A percentile compares a stretch with the other conserved stretches of the same genome.
These are phyloP conservation scores for Apantesis nais DNA, from an alignment of 2,888 invertebrate genomes.

Conservation along the genomic window DNA sequence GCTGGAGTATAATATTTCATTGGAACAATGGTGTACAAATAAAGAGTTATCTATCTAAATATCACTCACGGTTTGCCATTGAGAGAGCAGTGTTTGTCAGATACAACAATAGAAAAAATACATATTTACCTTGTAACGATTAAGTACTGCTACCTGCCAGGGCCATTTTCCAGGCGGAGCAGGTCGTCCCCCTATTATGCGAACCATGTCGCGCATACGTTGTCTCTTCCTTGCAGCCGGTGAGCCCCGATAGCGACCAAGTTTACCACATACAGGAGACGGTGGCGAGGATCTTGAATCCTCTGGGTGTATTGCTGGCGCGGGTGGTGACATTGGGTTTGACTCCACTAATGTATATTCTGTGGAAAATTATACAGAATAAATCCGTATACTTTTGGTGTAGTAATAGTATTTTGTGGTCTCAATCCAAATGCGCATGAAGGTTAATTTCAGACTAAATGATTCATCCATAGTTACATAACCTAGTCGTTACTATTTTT, in stretches of 20 bases:
- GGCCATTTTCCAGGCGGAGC: conserved; percentile 95
- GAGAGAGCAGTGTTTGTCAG: not conserved
- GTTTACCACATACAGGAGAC: conserved; percentile 64
- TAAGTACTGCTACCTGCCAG: conserved; percentile 97
- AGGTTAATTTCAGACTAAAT: not conserved
- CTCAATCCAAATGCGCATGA: not conserved
- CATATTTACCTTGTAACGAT: conserved; percentile 89
- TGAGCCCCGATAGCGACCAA: conserved; percentile 68
- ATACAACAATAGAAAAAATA: not conserved
- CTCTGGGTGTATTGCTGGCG: conserved; percentile 66
- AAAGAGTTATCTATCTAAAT: not conserved
- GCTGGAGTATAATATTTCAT: too few species aligned
- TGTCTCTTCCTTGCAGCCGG: conserved; percentile 59
- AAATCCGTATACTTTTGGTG: not conserved
- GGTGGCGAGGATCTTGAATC: conserved; percentile 55
- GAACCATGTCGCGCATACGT: conserved; percentile 86
- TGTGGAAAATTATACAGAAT: conserved; percentile 40
- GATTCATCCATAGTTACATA: not conserved
- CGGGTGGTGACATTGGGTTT: conserved; percentile 58
- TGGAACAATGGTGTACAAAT: too few species aligned
- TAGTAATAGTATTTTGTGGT: not conserved
- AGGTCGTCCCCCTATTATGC: conserved; percentile 95
- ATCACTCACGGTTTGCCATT: not conserved
- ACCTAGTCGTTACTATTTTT: conserved; percentile 1
- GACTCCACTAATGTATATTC: conserved; percentile 74